Conservation (phyloP, 35 echinoderm and acorn worm genomes). For the Heliocidaris erythrogramma region DNA sequence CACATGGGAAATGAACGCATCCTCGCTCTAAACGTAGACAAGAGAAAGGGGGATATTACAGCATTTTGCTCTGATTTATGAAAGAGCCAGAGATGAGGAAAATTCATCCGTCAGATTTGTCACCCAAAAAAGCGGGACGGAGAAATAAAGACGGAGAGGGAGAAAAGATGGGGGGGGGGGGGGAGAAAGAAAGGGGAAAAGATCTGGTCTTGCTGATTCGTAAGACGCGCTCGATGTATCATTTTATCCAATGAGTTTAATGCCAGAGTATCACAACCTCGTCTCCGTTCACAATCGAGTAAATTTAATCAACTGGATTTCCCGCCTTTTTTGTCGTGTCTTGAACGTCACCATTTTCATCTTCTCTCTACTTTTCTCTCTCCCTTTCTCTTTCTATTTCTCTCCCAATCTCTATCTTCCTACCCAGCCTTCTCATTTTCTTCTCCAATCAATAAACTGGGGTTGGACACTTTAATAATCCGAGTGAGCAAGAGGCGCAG, state of each 20-base stretch:
- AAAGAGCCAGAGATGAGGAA: neutral
- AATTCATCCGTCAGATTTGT: constrained; percentile 19
- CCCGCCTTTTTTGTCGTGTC: constrained; percentile 41
- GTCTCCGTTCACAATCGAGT: constrained; percentile 44
- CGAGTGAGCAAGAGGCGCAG: constrained; percentile 30
- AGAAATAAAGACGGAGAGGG: neutral
- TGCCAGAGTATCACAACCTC: constrained; percentile 41
- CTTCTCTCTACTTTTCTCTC: neutral
- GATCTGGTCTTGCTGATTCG: constrained; percentile 6
- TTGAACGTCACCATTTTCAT: constrained; percentile 37
- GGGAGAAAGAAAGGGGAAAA: neutral
- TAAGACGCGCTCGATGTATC: constrained; percentile 27
- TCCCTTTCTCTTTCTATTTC: neutral
- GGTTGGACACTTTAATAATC: constrained; percentile 46
- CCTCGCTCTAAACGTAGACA: neutral
- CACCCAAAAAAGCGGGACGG: neutral
- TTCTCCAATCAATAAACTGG: constrained; percentile 45
- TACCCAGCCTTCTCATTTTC: constrained; percentile 34
- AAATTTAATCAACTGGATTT: constrained; percentile 47
- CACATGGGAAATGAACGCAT: neutral
- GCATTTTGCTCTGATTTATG: constrained; percentile 49
- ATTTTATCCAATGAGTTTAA: constrained; percentile 39
- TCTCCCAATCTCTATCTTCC: neutral
- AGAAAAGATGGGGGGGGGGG: neutral
- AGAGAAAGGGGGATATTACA: constrained; percentile 36